Conservation (phyloP, 2,113 vertebrate species). For the Pseudois nayaur region DNA sequence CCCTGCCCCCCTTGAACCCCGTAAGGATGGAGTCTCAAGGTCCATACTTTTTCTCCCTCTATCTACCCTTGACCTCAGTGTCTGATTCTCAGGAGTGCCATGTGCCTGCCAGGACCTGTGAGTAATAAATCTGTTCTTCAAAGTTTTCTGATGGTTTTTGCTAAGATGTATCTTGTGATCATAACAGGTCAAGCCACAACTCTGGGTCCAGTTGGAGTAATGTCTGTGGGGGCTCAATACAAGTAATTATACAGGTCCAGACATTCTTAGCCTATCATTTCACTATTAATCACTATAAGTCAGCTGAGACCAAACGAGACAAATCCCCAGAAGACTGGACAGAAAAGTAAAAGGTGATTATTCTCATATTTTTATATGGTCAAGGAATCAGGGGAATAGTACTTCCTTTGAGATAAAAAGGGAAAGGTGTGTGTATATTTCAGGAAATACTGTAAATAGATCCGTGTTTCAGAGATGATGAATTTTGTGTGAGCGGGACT, state of each 20-base stretch:
- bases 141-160: background rate
- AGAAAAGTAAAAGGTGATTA: background rate
- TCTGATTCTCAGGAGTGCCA: background rate
- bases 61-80: background rate
- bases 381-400: background rate
- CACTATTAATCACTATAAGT: background rate
- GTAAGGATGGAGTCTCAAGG: background rate
- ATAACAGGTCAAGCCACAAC: background rate
- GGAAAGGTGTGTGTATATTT: background rate
- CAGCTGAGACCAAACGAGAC: background rate
- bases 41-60: background rate
- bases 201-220: background rate
- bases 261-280: background rate
- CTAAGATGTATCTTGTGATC: background rate
- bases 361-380: background rate
- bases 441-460: background rate
- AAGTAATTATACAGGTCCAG: background rate
- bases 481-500: background rate
- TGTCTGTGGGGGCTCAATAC: background rate
- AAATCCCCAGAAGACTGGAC: background rate
- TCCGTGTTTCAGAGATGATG: background rate
- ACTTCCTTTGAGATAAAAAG: background rate
- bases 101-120: background rate
- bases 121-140: background rate
- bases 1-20: no score